Conservation (phyloP, 2,113 vertebrate species). For the Mastomys coucha region DNA sequence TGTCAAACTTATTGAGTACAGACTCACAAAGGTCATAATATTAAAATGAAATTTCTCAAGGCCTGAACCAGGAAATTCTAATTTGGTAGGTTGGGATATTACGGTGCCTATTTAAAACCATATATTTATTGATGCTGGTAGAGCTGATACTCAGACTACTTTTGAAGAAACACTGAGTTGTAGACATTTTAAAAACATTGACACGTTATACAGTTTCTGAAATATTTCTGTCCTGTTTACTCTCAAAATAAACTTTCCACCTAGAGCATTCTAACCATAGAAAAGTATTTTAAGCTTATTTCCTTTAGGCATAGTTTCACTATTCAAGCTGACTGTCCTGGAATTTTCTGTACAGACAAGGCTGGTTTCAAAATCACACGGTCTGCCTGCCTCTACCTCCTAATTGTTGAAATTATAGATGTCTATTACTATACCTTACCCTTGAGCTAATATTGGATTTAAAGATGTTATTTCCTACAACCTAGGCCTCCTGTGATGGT, state of each 20-base stretch:
- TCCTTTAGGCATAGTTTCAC: background rate
- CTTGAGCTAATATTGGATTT: slow-evolving; percentile 18
- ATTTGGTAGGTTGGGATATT: background rate
- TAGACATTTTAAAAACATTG: background rate
- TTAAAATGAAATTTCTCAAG: background rate
- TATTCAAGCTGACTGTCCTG: background rate
- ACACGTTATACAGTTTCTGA: background rate
- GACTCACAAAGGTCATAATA: background rate
- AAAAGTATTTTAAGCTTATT: background rate
- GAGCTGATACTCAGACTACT: background rate
- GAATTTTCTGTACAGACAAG: background rate
- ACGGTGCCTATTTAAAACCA: background rate
- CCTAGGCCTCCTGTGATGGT: background rate
- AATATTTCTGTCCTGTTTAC: background rate
- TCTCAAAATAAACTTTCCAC: background rate
- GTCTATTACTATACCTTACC: background rate
- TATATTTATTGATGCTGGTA: background rate
- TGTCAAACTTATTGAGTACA: background rate
- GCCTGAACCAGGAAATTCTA: background rate
- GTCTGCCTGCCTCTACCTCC: background rate
- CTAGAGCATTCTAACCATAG: background rate
- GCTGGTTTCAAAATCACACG: background rate
- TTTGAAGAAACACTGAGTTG: background rate
- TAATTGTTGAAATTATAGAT: background rate
- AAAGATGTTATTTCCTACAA: background rate